Percentiles rank a stretch among this genome's conserved stretches.
These are phyloP conservation scores for Phaenicophaeus curvirostris DNA, from an alignment of 2,797 vertebrate species.

Conservation along the genomic window DNA sequence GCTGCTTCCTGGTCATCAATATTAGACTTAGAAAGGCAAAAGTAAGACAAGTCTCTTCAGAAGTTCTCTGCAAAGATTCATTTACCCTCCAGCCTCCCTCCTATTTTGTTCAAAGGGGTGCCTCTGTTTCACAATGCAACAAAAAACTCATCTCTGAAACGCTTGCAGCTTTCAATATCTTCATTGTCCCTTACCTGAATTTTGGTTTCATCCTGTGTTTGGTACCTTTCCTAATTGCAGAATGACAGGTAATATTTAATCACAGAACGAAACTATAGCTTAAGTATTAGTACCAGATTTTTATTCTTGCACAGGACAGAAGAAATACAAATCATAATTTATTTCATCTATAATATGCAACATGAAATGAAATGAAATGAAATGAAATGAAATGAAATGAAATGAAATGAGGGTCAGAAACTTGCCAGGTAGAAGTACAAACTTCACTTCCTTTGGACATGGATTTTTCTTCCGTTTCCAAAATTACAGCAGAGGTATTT, in stretches of 20 bases:
- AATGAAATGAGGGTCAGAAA: neutral
- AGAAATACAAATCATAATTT: neutral
- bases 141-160: neutral
- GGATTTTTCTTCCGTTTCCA: neutral
- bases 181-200: neutral
- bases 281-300: neutral
- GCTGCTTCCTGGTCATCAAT: neutral
- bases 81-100: neutral
- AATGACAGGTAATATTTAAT: neutral
- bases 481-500: neutral
- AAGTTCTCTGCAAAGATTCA: neutral
- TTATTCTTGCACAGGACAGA: neutral
- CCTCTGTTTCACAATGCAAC: neutral
- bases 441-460: neutral
- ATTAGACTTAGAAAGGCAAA: neutral
- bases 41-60: neutral
- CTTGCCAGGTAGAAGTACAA: neutral
- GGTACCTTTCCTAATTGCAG: neutral
- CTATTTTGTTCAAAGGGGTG: neutral
- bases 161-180: neutral
- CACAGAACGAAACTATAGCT: neutral
- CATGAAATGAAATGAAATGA: neutral
- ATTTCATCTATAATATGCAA: neutral
- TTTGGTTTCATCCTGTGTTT: neutral
- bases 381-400: too few species aligned